Base-by-base conservation (phyloP, 2,888 invertebrate species). In the Ectemnius continuus region DNA sequence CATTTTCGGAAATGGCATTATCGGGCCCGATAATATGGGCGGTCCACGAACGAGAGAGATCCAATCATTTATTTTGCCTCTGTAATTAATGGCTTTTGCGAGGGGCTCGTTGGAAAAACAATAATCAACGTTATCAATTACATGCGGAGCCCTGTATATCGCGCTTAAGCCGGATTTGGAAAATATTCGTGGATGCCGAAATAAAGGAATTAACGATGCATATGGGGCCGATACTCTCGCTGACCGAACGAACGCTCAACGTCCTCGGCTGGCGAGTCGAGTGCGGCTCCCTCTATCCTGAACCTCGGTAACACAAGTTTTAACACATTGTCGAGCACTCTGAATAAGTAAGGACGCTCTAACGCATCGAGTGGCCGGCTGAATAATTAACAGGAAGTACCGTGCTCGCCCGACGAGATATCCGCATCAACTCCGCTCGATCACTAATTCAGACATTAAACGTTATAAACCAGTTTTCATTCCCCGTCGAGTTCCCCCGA, bases 391-490 rank as follows among this genome's bases (percentile, higher is more conserved):
- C 36, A 36, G 36, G 36, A 36, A 36, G 36, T 11, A 2, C 36
- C 36, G 8, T 14, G 1, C 52, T 52, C 16, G 52, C 52, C 52
- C 16, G n/a, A 16, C 52, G 52, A 52, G 52, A 52, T 52, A 14
- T 52, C 52, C n/a, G 52, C 52, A 11, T 16, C 2, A 52, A 52
- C 14, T 0, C 6, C 52, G 52, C 52, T 14, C 57, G 20, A 72
- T 72, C 66, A 76, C 69, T 76, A 71, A 76, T 76, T 77, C 72
- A 67, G 67, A 26, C 66, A 16, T 67, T 64, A 76, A 72, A 76
- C 68, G 64, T 52, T 68, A 62, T 65, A 81, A 68, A 71, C 67
- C 59, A 61, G 70, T 28, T 62, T 52, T 75, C 73, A 65, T 63
- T 64, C 63, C 59, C 26, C 61, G 11, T n/a, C 16, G 45, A 52